These are phyloP conservation scores for Puma concolor DNA, from an alignment of 2,113 vertebrate species.

Conservation along the genomic window DNA sequence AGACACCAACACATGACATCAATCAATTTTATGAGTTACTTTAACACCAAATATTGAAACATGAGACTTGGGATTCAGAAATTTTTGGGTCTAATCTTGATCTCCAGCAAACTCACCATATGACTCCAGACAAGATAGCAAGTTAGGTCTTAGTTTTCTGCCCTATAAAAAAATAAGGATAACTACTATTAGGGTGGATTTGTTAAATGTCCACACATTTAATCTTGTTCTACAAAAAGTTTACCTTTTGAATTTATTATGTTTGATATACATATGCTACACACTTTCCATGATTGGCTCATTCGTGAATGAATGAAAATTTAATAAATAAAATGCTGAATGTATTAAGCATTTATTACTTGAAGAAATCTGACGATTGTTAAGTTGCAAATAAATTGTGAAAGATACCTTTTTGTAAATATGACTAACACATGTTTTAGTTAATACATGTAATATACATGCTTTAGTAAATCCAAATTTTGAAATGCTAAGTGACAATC, in stretches of 20 bases:
- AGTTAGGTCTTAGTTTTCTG: constrained; percentile 43
- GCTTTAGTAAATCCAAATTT: constrained; percentile 29
- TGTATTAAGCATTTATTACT: constrained; percentile 10
- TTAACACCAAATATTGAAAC: constrained; percentile 61
- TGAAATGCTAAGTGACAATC: constrained; percentile 27
- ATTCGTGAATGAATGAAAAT: constrained; percentile 17
- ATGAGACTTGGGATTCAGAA: constrained; percentile 50
- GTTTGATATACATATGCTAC: constrained; percentile 31
- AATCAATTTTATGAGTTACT: constrained; percentile 63
- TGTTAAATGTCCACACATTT: constrained; percentile 34
- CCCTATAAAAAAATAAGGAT: constrained; percentile 43
- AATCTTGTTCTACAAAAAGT: constrained; percentile 36
- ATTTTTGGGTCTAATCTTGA: constrained; percentile 46
- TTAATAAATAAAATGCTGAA: constrained; percentile 1
- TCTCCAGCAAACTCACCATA: constrained; percentile 64
- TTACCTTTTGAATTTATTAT: background rate
- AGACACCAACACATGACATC: constrained; percentile 51
- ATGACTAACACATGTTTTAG: background rate
- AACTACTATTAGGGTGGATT: constrained; percentile 28
- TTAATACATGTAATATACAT: background rate
- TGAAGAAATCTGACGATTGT: constrained; percentile 36
- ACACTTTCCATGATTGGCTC: background rate
- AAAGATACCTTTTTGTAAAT: constrained; percentile 39
- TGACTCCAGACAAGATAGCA: constrained; percentile 36
- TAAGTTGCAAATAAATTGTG: constrained; percentile 51